These are phyloP conservation scores for Halesus radiatus DNA, from an alignment of 1,140 invertebrate genomes.

Conservation along the genomic window DNA sequence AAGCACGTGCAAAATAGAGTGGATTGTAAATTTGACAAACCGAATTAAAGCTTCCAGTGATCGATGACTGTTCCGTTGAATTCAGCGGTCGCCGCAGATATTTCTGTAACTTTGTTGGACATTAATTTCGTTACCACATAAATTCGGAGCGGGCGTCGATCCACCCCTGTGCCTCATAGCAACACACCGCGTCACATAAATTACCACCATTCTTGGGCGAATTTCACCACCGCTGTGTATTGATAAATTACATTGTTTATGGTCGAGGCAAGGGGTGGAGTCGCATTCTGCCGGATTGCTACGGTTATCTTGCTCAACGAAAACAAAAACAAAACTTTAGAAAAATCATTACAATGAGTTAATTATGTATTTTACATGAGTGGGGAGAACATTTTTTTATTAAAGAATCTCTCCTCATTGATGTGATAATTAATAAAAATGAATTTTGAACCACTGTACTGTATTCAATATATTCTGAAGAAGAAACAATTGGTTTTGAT, in stretches of 20 bases:
- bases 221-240: constrained; percentile 55
- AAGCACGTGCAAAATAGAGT: no score
- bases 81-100: constrained; percentile 4
- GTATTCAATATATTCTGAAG: no score
- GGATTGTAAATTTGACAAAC: neutral
- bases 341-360: no score
- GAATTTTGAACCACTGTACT: no score
- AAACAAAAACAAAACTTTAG: no score
- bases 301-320: no score
- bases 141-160: constrained; percentile 11
- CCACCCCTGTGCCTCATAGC: constrained; percentile 31
- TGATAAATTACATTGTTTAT: constrained; percentile 58
- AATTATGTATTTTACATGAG: no score
- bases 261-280: constrained; percentile 46
- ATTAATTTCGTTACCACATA: constrained; percentile 39
- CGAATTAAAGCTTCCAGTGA: neutral
- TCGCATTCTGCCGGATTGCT: neutral
- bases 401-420: no score
- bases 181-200: constrained; percentile 53
- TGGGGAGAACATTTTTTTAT: no score
- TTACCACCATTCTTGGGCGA: constrained; percentile 50
- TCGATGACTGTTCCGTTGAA: constrained; percentile 14
- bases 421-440: no score
- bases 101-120: constrained; percentile 33
- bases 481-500: no score